Evolutionary conservation across 2,888 invertebrate genomes (phyloP).

Genomic region (Drosophila paracracens): DNA sequence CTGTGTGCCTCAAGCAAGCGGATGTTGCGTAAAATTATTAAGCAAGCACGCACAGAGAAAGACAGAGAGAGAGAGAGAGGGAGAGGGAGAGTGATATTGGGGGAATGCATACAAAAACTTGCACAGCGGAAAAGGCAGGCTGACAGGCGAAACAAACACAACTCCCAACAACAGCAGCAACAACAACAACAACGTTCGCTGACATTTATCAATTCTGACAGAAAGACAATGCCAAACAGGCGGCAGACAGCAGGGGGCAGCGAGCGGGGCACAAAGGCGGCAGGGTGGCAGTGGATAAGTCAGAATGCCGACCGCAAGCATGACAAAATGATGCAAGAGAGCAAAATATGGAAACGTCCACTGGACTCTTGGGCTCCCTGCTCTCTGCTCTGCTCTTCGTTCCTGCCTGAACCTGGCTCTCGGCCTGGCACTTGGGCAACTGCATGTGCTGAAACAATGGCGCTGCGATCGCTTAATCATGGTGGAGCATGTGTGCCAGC

Average conservation of each 20-base stretch:
- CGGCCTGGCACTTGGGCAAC: constrained; percentile 12
- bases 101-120: constrained; percentile 60
- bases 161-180: constrained; percentile 43
- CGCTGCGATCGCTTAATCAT: constrained; percentile 83
- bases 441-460: constrained; percentile 73
- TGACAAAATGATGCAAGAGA: constrained; percentile 76
- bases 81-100: not conserved
- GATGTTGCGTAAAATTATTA: constrained; percentile 77
- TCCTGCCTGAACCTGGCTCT: not conserved
- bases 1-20: constrained; percentile 41
- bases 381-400: not conserved
- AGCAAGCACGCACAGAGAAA: constrained; percentile 21
- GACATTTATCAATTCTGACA: constrained; percentile 79
- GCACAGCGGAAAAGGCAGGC: constrained; percentile 52
- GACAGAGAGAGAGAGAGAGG: not conserved
- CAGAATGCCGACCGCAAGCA: constrained; percentile 56
- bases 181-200: constrained; percentile 39
- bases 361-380: not conserved
- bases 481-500: constrained; percentile 64
- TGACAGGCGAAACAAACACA: constrained; percentile 55
- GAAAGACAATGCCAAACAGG: constrained; percentile 64
- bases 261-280: not conserved
- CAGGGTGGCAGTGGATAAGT: constrained; percentile 1
- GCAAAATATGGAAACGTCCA: constrained; percentile 56
- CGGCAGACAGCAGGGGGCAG: constrained; percentile 15